Evolutionary conservation across 2,797 vertebrate species (phyloP).

Genomic region (Hafferia zeledoni): DNA sequence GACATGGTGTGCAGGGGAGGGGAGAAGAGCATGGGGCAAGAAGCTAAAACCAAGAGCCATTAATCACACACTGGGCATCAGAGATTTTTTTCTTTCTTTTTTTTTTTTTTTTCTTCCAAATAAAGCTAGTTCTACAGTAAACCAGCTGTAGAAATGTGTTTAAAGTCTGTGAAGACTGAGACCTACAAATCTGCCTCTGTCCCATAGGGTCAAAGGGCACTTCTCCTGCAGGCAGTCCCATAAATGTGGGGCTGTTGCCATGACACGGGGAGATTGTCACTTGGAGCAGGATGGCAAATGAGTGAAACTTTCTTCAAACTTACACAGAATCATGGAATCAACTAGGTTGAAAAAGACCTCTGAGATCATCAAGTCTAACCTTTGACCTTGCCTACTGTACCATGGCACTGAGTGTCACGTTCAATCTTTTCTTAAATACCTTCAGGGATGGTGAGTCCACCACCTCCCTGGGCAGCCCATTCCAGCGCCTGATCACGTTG

Average conservation of each 20-base stretch:
- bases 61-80: neutral
- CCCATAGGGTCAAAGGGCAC: neutral
- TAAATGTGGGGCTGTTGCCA: neutral
- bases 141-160: neutral
- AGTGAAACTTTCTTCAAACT: neutral
- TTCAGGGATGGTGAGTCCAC: too few species aligned
- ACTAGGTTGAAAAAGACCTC: too few species aligned
- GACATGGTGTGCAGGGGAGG: neutral
- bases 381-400: too few species aligned
- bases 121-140: neutral
- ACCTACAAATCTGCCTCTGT: constrained; percentile 16
- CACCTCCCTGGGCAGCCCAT: too few species aligned
- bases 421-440: too few species aligned
- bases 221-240: neutral
- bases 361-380: too few species aligned
- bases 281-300: neutral
- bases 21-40: neutral
- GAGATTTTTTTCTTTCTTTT: neutral
- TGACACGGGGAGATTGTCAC: neutral
- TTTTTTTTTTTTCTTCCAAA: neutral
- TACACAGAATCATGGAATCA: neutral
- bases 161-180: neutral
- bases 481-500: too few species aligned
- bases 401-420: too few species aligned
- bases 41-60: neutral